These are phyloP conservation scores for Plotosus lineatus DNA, from an alignment of 2,113 vertebrate genomes.

Conservation along the genomic window DNA sequence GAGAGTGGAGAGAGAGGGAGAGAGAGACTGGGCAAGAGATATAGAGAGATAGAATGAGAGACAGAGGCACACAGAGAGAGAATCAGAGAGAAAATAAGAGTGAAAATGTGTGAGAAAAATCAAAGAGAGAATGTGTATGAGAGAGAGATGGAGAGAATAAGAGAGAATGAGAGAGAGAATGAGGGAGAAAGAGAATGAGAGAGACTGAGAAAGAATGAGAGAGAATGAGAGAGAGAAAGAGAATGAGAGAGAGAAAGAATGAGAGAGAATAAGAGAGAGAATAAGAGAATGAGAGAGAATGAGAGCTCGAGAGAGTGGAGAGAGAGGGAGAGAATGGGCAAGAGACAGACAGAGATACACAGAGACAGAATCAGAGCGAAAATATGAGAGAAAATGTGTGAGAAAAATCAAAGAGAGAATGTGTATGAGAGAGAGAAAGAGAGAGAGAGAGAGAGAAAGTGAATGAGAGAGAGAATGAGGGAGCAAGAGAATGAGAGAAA, in stretches of 20 bases:
- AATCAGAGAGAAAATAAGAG: too few species aligned
- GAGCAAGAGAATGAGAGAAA: background rate
- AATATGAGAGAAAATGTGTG: background rate
- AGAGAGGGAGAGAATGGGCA: conserved; percentile 21
- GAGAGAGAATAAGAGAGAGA: conserved; percentile 27
- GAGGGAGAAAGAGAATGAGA: conserved; percentile 27
- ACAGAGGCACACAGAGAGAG: background rate
- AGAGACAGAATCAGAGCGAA: conserved; percentile 13
- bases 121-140: background rate
- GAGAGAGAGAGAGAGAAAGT: conserved; percentile 20
- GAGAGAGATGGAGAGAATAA: conserved; percentile 26
- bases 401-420: background rate
- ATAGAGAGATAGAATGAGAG: conserved; percentile 25
- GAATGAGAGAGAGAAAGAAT: conserved; percentile 22
- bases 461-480: conserved; percentile 26
- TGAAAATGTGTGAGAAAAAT: background rate
- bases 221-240: conserved; percentile 1
- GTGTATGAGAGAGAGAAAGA: conserved; percentile 3
- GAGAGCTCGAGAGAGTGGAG: background rate
- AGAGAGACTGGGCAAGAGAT: conserved; percentile 19
- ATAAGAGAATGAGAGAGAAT: background rate
- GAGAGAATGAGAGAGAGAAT: conserved; percentile 10
- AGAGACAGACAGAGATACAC: conserved; percentile 16
- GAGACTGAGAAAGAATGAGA: background rate
- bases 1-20: background rate